Conservation (phyloP, 1,140 invertebrate species). For the Diorhabda carinulata region DNA sequence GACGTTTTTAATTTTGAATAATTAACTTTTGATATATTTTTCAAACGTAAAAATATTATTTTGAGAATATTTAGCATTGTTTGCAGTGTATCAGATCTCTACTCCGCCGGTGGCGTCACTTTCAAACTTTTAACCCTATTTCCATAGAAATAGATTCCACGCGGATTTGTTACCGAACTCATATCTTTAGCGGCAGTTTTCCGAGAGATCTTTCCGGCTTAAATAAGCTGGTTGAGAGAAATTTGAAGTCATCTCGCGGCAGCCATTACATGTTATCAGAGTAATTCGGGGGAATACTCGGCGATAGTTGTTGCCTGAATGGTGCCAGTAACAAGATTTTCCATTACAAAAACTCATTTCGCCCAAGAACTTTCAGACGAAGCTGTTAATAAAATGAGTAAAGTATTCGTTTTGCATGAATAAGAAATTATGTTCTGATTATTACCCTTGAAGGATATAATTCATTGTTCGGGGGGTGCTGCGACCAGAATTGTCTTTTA, state of each 20-base stretch:
- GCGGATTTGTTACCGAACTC: slow-evolving; percentile 1
- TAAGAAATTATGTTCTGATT: slow-evolving; percentile 5
- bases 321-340: slow-evolving; percentile 27
- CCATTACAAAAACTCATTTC: slow-evolving; percentile 21
- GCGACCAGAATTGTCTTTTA: too few species aligned
- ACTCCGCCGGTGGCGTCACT: not conserved
- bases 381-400: slow-evolving; percentile 6
- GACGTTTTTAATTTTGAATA: too few species aligned
- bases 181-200: not conserved
- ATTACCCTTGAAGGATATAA: not conserved
- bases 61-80: too few species aligned
- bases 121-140: slow-evolving; percentile 3
- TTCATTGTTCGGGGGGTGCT: not conserved
- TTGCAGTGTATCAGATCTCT: too few species aligned
- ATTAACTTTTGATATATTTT: too few species aligned
- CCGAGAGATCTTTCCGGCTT: not conserved
- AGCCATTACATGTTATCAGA: slow-evolving; percentile 30
- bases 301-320: slow-evolving; percentile 31
- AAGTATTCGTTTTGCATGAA: not conserved
- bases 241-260: slow-evolving; percentile 30
- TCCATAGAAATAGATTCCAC: not conserved
- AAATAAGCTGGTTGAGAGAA: slow-evolving; percentile 23
- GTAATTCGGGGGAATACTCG: slow-evolving; percentile 25
- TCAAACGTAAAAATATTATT: too few species aligned
- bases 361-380: slow-evolving; percentile 8